Evolutionary conservation across 2,797 vertebrate genomes (phyloP).

Genomic region (Chiloscyllium punctatum): DNA sequence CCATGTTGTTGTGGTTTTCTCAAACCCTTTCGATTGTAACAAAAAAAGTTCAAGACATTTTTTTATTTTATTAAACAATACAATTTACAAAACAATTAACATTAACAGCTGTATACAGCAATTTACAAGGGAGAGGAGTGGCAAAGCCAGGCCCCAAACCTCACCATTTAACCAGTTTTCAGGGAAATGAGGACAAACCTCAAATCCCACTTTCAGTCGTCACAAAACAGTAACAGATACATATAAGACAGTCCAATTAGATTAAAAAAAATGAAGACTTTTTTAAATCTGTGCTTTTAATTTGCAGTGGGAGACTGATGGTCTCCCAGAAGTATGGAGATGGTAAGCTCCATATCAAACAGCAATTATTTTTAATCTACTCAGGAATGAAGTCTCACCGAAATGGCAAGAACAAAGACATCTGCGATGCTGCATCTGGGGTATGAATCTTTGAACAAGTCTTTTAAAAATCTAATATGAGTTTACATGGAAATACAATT

Average conservation of each 20-base stretch:
- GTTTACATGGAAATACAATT: not conserved
- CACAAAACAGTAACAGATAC: no score
- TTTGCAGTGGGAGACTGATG: not conserved
- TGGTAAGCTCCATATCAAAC: not conserved
- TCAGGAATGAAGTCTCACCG: not conserved
- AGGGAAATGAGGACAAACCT: no score
- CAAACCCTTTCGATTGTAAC: not conserved
- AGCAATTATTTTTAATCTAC: conserved; percentile 19
- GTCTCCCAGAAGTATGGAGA: not conserved
- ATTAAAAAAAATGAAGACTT: not conserved
- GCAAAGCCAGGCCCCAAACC: no score
- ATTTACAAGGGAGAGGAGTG: no score
- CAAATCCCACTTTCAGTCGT: no score
- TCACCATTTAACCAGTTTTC: no score
- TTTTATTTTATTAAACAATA: not conserved
- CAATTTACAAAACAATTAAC: no score
- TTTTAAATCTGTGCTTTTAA: not conserved
- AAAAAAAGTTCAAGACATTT: not conserved
- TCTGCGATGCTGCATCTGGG: not conserved
- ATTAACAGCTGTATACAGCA: no score
- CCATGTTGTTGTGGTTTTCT: not conserved
- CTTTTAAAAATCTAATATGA: not conserved
- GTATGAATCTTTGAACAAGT: not conserved
- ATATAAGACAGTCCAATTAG: no score
- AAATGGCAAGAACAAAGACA: not conserved